Conservation (phyloP, 2,888 invertebrate genomes). For the Ptychoptera contaminata region DNA sequence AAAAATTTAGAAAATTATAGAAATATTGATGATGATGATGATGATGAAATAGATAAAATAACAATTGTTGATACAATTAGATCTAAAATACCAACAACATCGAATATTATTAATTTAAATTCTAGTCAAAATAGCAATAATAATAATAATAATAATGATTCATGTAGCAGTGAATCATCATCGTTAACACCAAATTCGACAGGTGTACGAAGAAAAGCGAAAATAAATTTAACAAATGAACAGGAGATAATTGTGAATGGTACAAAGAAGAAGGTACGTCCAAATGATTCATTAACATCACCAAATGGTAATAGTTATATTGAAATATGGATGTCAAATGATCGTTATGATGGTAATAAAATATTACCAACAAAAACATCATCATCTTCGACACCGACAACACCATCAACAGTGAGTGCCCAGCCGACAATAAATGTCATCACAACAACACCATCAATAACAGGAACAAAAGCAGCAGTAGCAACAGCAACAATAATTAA, state of each 20-base stretch:
- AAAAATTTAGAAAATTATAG: no score
- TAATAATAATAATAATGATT: neutral
- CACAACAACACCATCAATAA: slow-evolving; percentile 33
- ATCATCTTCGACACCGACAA: neutral
- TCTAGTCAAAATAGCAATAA: no score
- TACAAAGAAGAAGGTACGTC: slow-evolving; percentile 48
- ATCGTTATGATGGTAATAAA: slow-evolving; percentile 23
- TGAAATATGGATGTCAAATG: slow-evolving; percentile 29
- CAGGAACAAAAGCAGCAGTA: neutral
- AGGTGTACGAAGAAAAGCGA: slow-evolving; percentile 10
- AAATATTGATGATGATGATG: no score
- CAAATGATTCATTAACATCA: slow-evolving; percentile 35
- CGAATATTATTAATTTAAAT: no score
- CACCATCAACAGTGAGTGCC: neutral
- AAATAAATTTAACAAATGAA: slow-evolving; percentile 1
- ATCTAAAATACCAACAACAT: no score
- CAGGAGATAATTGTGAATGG: slow-evolving; percentile 29
- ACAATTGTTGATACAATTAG: no score
- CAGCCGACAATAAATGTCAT: no score
- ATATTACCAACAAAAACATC: neutral
- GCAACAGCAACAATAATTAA: neutral
- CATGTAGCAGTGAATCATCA: neutral
- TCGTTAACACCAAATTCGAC: slow-evolving; percentile 3
- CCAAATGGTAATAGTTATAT: slow-evolving; percentile 24
- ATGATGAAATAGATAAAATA: no score